These are phyloP conservation scores for Coracias cyanogaster DNA, from an alignment of 2,797 vertebrate species.

Conservation along the genomic window DNA sequence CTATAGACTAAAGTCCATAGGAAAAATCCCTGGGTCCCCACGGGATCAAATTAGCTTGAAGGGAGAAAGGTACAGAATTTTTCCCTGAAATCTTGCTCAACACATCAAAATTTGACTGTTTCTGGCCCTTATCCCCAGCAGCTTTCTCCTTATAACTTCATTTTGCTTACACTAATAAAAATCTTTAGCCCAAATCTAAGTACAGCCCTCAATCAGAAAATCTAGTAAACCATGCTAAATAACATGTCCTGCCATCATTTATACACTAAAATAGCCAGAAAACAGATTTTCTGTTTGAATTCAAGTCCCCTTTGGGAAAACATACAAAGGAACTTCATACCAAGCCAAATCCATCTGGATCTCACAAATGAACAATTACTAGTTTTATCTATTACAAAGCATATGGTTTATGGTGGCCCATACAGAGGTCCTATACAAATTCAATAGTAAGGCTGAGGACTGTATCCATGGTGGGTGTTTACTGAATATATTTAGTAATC, in stretches of 20 bases:
- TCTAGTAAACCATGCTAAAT: background rate
- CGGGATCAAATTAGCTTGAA: background rate
- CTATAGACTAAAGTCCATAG: background rate
- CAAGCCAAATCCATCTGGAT: background rate
- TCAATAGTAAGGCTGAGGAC: background rate
- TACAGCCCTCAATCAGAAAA: background rate
- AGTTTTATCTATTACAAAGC: background rate
- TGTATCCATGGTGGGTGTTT: background rate
- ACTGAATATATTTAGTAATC: background rate
- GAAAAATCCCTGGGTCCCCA: background rate
- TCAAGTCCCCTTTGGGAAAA: background rate
- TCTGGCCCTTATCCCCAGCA: background rate
- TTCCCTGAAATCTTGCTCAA: background rate
- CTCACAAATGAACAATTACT: background rate
- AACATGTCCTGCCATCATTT: background rate
- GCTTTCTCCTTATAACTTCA: background rate
- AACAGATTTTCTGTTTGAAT: background rate
- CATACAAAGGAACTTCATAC: background rate
- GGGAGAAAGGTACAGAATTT: background rate
- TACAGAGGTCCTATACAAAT: background rate
- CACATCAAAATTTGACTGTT: background rate
- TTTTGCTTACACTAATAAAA: background rate
- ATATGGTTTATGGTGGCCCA: background rate
- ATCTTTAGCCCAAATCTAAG: background rate
- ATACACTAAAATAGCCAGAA: background rate